phyloP scores from a whole-genome alignment of 1,140 invertebrate species.

The Pseudomyrmex flavicornis region DNA sequence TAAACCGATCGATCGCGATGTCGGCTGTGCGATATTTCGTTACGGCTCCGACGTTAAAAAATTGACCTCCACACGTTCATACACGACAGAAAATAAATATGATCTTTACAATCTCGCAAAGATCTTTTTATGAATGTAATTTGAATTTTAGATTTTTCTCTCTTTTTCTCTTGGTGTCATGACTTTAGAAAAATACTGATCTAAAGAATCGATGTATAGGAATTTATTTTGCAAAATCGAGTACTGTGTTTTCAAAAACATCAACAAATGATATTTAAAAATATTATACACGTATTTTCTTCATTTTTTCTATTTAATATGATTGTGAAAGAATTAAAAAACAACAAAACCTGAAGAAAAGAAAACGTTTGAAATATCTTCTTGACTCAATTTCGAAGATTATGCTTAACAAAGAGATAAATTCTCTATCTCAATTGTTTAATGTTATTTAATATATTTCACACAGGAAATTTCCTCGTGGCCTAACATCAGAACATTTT shows the following conservation, averaged over 20 bases:
- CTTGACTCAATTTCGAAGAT: too few relatives aligned
- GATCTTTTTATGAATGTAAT: not conserved
- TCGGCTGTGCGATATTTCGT: not conserved
- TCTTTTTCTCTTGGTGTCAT: not conserved
- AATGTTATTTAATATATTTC: not conserved
- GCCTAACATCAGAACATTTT: too few relatives aligned
- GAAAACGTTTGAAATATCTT: too few relatives aligned
- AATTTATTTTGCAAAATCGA: not conserved
- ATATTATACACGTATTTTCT: too few relatives aligned
- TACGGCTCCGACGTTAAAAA: constrained; percentile 6
- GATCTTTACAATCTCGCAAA: not conserved
- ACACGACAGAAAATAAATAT: constrained; percentile 1
- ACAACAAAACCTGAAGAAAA: too few relatives aligned
- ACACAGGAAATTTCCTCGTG: not conserved
- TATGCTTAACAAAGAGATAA: too few relatives aligned
- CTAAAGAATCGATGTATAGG: not conserved
- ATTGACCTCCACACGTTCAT: not conserved
- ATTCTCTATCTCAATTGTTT: not conserved
- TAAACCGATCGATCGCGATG: constrained; percentile 18
- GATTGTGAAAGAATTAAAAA: too few relatives aligned
- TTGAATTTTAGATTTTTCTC: not conserved
- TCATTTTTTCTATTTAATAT: too few relatives aligned
- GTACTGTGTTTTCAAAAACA: not conserved
- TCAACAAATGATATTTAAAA: not conserved
- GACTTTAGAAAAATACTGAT: not conserved